Base-by-base conservation (phyloP, 1,140 invertebrate species). In the Zaprionus camerounensis region DNA sequence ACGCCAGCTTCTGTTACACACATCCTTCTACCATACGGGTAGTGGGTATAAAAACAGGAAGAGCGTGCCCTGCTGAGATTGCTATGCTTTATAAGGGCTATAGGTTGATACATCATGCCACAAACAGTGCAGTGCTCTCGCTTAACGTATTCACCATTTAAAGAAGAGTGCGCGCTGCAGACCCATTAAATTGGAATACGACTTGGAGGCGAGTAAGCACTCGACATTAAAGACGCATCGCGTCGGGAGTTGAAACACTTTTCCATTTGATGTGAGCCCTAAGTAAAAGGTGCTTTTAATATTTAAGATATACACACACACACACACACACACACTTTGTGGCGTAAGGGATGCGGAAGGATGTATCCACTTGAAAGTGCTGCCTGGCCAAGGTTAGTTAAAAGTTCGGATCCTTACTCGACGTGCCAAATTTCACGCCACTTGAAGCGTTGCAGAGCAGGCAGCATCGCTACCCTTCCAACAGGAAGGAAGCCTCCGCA, bases 351-450 rank as follows among this genome's bases (percentile, higher is more conserved):
- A 70, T 11, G 69, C 62, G 7, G 24, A 67, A 53, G 62, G 51
- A 44, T 68, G 64, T 61, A 67, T 51, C 53, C 58, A 64, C 49
- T 69, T 69, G 62, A 76, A 86, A 28, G 70, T 76, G 78, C 63
- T 71, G 68, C 70, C 70, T 51, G 61, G 56, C 44, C 57, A 76
- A 66, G 74, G 63, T 87, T 88, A 88, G 83, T 88, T 78, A 78
- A 83, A 88, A 87, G 83, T 88, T 88, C 38, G 65, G 65, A 26
- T 75, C 59, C 7, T 36, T 72, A 82, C 67, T 87, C 72, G 76
- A 86, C 76, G 84, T 88, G 83, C 84, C 78, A 87, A 87, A 87
- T 87, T 87, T 88, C 65, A 84, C 78, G 84, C 78, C 78, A 76
- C 81, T 88, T 84, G 78, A 88, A 72, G 73, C 56, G 51, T 15